Conservation (phyloP, 1,140 invertebrate species). For the Caerostris darwini region DNA sequence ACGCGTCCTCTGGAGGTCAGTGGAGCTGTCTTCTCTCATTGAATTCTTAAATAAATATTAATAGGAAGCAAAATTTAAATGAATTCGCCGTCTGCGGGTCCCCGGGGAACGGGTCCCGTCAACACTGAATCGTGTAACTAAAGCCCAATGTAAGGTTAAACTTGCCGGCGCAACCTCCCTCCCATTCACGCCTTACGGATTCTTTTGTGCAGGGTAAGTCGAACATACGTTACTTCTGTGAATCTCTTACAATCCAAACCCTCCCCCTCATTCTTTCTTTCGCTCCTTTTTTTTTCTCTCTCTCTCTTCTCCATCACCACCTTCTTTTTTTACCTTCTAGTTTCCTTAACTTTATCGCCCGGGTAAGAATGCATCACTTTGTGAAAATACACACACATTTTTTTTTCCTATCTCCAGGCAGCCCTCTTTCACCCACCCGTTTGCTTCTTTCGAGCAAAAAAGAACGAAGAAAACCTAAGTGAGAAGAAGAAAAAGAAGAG, state of each 20-base stretch:
- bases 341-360: conserved; percentile 68
- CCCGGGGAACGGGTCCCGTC: conserved; percentile 3
- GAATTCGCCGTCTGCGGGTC: conserved; percentile 40
- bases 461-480: not conserved
- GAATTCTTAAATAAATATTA: conserved; percentile 78
- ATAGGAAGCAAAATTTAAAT: conserved; percentile 77
- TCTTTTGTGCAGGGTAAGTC: conserved; percentile 61
- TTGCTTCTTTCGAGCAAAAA: conserved; percentile 3
- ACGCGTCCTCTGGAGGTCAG: conserved; percentile 58
- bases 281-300: not conserved
- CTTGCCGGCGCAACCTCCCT: conserved; percentile 62
- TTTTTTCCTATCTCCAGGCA: not conserved
- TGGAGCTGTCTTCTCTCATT: conserved; percentile 75
- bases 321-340: not conserved
- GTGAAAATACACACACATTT: not conserved
- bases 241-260: not conserved
- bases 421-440: conserved; percentile 12
- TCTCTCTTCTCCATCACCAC: not conserved
- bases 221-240: conserved; percentile 18
- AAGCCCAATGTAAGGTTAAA: conserved; percentile 77
- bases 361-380: conserved; percentile 52
- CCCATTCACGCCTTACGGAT: conserved; percentile 52
- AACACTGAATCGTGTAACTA: conserved; percentile 66
- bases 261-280: not conserved
- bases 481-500: not conserved